phyloP scores from a whole-genome alignment of 92 coral and sea anemone genomes.

The Parazoanthus darwini region DNA sequence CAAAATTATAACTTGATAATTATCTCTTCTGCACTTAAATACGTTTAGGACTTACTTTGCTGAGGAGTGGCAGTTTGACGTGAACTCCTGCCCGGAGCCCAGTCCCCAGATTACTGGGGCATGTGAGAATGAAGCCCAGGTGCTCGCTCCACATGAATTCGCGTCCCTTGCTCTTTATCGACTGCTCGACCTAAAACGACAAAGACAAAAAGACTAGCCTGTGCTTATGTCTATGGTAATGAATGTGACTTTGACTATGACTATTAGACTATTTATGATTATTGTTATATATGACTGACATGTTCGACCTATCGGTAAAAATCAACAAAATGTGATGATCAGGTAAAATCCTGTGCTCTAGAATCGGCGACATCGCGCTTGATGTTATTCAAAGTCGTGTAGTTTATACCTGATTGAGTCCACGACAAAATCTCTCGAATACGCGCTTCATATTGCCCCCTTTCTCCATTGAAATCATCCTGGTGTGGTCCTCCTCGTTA shows the following conservation, averaged over 20 bases:
- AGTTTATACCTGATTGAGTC: conserved; percentile 70
- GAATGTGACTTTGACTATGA: too few species aligned
- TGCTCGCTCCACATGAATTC: conserved; percentile 66
- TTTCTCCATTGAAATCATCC: conserved; percentile 94
- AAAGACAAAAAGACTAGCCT: neutral
- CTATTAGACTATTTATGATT: too few species aligned
- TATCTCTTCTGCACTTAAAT: too few species aligned
- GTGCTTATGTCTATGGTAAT: too few species aligned
- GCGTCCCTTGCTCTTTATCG: conserved; percentile 50
- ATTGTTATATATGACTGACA: too few species aligned
- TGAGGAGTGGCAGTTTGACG: conserved; percentile 56
- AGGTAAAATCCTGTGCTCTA: neutral
- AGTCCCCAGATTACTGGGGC: conserved; percentile 66
- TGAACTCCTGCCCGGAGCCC: conserved; percentile 67
- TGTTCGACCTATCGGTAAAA: too few species aligned
- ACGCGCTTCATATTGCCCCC: conserved; percentile 95
- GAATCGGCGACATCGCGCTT: neutral
- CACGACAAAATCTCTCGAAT: conserved; percentile 89
- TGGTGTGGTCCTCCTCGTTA: conserved; percentile 97
- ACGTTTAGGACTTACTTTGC: conserved; percentile 35
- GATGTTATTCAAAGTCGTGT: neutral
- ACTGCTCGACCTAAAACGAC: conserved; percentile 41
- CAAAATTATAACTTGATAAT: too few species aligned
- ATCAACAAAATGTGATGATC: too few species aligned
- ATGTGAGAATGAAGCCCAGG: conserved; percentile 61